These are phyloP conservation scores for Oligia fasciuncula DNA, from an alignment of 2,888 invertebrate genomes.

Conservation along the genomic window DNA sequence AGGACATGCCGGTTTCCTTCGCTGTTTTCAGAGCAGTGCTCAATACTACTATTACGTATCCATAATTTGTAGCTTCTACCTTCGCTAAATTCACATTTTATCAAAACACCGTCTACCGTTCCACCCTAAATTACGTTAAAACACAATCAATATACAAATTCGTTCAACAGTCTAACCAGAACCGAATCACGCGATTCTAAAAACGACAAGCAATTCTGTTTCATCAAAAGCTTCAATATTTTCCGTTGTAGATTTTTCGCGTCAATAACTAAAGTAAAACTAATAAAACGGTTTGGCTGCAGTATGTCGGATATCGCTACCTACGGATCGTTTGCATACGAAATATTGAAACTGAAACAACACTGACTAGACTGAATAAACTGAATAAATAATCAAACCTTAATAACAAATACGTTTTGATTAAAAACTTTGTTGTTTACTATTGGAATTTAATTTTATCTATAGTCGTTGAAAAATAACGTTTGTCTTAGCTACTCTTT, in stretches of 20 bases:
- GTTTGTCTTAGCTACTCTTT: background rate
- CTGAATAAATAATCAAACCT: constrained; percentile 75
- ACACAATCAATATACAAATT: constrained; percentile 39
- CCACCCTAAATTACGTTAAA: constrained; percentile 6
- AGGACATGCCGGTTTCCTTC: background rate
- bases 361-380: constrained; percentile 76
- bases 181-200: constrained; percentile 46
- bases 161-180: constrained; percentile 5
- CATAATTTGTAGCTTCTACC: background rate
- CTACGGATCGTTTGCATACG: constrained; percentile 80
- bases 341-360: constrained; percentile 78
- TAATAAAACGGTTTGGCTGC: constrained; percentile 72
- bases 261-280: constrained; percentile 72
- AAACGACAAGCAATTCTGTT: constrained; percentile 57
- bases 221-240: constrained; percentile 64
- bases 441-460: constrained; percentile 23
- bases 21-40: background rate
- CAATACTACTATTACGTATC: background rate
- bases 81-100: background rate
- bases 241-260: constrained; percentile 64
- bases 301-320: constrained; percentile 73
- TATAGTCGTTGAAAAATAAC: constrained; percentile 14
- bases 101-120: background rate
- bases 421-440: constrained; percentile 71
- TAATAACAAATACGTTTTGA: constrained; percentile 77